Base-by-base conservation (phyloP, 2,113 vertebrate species). In the Ameiurus melas region DNA sequence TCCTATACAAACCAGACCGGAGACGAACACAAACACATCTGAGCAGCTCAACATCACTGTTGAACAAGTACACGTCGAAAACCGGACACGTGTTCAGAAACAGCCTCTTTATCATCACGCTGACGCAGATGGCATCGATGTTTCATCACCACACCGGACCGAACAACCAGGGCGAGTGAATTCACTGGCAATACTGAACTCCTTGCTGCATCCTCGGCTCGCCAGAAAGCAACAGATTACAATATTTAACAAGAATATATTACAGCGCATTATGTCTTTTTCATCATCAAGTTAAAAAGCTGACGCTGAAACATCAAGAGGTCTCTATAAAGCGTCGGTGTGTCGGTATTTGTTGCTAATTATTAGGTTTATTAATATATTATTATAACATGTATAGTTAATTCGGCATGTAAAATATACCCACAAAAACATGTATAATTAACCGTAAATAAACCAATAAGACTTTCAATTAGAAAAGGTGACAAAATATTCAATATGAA, bases 51-150 rank as follows among this genome's bases (percentile, higher is more conserved):
- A 58, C 33, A 57, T 7, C n/a, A 22, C 25, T 8, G 10, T 16
- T 17, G 16, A 27, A n/a, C 8, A 7, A 47, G 25, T 4, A 27
- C 20, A 39, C 10, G 1, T 3, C 8, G 20, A 19, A 62, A 51
- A 6, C 0, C 12, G 0, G 10, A 27, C 8, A 57, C 12, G 70
- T 78, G 91, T 96, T 98, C 97, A 98, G 97, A 96, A 98, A 98
- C 97, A 97, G 97, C 97, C 97, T 98, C 97, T 94, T 96, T 97
- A 93, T 91, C 97, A 97, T 12, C 27, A 93, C 16, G 77, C 16
- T 2, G 25, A 70, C 94, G 90, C 96, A 95, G 97, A 95, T 85
- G 92, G 95, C 92, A 93, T 92, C 0, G 2, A 64, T 0, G 90
- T 92, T 90, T 93, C 95, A 96, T 96, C 96, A 97, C 55, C 82